Conservation (phyloP, 2,888 invertebrate species). For the Oligia latruncula region DNA sequence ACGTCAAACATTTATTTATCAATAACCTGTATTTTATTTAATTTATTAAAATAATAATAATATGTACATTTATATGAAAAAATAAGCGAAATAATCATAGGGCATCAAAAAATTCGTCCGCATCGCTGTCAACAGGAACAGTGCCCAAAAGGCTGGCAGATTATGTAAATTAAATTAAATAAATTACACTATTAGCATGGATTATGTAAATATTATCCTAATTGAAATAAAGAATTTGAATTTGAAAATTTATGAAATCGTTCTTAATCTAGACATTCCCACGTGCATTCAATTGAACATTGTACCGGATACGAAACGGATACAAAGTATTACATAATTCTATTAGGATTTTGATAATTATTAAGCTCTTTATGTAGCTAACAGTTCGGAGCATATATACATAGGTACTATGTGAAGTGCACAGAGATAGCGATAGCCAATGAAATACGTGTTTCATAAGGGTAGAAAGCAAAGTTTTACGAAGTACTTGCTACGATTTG, state of each 20-base stretch:
- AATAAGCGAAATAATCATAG: too few relatives aligned
- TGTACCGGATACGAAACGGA: not conserved
- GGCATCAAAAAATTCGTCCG: too few relatives aligned
- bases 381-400: conserved; percentile 1
- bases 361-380: conserved; percentile 6
- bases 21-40: not conserved
- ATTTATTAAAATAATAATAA: not conserved
- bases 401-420: not conserved
- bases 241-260: not conserved
- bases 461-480: conserved; percentile 45
- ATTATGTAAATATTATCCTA: too few relatives aligned
- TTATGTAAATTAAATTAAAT: too few relatives aligned
- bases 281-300: not conserved
- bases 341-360: conserved; percentile 19
- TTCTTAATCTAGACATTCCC: not conserved
- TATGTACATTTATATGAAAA: too few relatives aligned
- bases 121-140: too few relatives aligned
- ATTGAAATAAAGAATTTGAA: too few relatives aligned
- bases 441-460: conserved; percentile 38
- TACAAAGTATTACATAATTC: not conserved
- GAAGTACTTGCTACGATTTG: conserved; percentile 33
- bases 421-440: conserved; percentile 1
- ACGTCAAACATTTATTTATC: not conserved
- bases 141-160: too few relatives aligned
- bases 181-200: too few relatives aligned